Conservation (phyloP, 2,113 vertebrate genomes). For the Dolichallabes microphthalmus region DNA sequence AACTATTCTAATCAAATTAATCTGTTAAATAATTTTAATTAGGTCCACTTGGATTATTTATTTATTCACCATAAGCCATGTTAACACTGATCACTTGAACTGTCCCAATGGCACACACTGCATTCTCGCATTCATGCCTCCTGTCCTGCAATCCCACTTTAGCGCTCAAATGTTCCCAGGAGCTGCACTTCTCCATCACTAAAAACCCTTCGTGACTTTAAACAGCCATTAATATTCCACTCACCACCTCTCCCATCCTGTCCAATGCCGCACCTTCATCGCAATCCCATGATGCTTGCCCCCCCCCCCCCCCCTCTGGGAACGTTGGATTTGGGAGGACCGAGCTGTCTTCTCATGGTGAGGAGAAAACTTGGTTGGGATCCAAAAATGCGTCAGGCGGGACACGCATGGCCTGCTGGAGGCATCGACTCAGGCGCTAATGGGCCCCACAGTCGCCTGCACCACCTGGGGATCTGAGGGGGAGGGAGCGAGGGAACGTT, state of each 20-base stretch:
- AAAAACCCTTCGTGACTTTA: slow-evolving; percentile 13
- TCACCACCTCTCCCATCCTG: slow-evolving; percentile 35
- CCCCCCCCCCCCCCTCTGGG: slow-evolving; percentile 68
- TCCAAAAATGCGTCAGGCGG: slow-evolving; percentile 81
- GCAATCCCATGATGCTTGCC: slow-evolving; percentile 67
- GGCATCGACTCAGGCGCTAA: slow-evolving; percentile 77
- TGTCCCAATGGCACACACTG: background rate
- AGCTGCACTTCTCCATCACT: slow-evolving; percentile 10
- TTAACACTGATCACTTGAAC: background rate
- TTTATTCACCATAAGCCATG: background rate
- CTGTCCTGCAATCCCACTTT: background rate
- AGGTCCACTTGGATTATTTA: background rate
- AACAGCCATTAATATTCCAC: slow-evolving; percentile 39
- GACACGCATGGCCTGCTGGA: slow-evolving; percentile 80
- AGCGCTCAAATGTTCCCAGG: background rate
- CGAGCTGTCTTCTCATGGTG: slow-evolving; percentile 69
- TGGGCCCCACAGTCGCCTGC: slow-evolving; percentile 75
- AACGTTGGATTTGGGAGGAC: slow-evolving; percentile 68
- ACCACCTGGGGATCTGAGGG: slow-evolving; percentile 76
- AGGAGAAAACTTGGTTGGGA: slow-evolving; percentile 73
- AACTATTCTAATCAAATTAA: background rate
- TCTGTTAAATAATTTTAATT: background rate
- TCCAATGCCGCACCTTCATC: slow-evolving; percentile 58
- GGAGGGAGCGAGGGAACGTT: slow-evolving; percentile 38
- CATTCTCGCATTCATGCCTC: background rate